phyloP scores from a whole-genome alignment of 2,113 vertebrate species.

The Marmota monax region DNA sequence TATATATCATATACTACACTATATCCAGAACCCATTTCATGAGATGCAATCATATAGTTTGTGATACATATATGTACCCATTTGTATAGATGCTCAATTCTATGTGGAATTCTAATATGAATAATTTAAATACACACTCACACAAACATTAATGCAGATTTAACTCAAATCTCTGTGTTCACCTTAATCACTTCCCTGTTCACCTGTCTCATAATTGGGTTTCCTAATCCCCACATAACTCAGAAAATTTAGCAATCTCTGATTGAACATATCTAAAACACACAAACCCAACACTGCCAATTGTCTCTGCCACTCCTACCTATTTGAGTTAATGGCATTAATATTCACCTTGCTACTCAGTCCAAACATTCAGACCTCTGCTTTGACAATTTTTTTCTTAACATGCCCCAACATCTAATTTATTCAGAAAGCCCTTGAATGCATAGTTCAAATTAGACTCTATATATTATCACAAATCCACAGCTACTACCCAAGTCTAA shows the following conservation, averaged over 20 bases:
- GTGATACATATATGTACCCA: background rate
- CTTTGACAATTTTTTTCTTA: background rate
- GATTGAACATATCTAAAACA: background rate
- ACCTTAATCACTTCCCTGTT: background rate
- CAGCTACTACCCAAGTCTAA: background rate
- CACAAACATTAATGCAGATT: too few relatives aligned
- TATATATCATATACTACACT: too few relatives aligned
- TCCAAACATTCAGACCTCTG: background rate
- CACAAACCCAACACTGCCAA: background rate
- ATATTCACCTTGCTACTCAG: background rate
- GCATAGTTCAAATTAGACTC: background rate
- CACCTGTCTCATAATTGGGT: too few relatives aligned
- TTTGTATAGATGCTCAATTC: background rate
- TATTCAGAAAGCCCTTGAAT: background rate
- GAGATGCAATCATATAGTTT: too few relatives aligned
- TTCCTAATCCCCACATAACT: background rate
- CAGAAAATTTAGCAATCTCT: background rate
- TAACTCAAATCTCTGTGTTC: background rate
- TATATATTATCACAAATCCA: background rate
- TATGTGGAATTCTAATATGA: background rate
- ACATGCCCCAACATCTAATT: background rate
- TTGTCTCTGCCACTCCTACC: background rate
- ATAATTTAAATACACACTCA: too few relatives aligned
- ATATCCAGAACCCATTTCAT: too few relatives aligned
- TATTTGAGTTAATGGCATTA: background rate